Base-by-base conservation (phyloP, 2,888 invertebrate species). In the Tholera decimalis region DNA sequence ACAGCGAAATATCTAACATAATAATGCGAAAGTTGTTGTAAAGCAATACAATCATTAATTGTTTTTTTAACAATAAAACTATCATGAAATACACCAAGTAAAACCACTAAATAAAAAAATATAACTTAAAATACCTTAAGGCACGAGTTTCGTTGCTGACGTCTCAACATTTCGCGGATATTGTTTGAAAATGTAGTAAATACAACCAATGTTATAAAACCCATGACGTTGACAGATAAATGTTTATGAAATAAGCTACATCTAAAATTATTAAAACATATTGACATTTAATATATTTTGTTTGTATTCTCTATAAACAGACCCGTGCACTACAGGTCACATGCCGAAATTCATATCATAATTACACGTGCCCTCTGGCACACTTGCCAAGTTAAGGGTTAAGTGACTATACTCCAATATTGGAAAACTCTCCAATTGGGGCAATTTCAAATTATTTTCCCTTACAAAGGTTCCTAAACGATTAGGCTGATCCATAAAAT, bases 81-180 rank as follows among this genome's bases (percentile, higher is more conserved):
- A 8, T 44, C 3, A 5, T 24, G 44, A 33, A 24, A 24, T 33
- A 33, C 33, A 33, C 33, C 11, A 33, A 33, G 9, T 7, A 33
- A 33, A 33, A 33, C 33, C 2, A 33, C 33, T 33, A 33, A 33
- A 33, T n/a, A n/a, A 44, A 55, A 55, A 44, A 55, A 55, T 18
- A 35, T 5, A 44, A 35, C n/a, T 13, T 56, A 44, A 15, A 44
- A 11, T 56, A 56, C 13, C 55, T 44, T 46, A n/a, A 46, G n/a
- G 46, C 26, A 26, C 26, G 46, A 46, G 46, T 11, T 56, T 33
- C 55, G 18, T 56, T 56, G 5, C 44, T 56, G 24, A 56, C 35
- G 44, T 44, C 35, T 33, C 55, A n/a, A 35, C 55, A 56, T 44
- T 44, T 56, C 44, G 55, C 44, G n/a, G 44, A 33, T 56, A 44